Conservation (phyloP, 1,140 invertebrate species). For the Bombus waltoni region DNA sequence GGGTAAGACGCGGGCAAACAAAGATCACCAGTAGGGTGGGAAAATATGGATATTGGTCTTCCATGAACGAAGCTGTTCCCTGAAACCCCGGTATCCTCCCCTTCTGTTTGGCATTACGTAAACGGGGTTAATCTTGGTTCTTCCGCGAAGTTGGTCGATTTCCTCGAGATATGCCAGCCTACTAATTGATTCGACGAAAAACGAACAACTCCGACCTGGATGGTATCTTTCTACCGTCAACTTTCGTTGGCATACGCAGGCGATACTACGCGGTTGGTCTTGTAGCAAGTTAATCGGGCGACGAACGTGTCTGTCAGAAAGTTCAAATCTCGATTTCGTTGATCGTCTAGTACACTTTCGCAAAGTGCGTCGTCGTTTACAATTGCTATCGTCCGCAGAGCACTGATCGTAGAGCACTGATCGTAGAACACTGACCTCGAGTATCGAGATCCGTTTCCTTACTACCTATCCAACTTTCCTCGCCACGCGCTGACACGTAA, state of each 20-base stretch:
- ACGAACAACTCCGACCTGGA: not conserved
- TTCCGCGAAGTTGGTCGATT: not conserved
- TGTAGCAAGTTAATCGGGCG: no score
- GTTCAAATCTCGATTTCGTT: no score
- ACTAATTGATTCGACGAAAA: not conserved
- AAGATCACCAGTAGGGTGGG: slow-evolving; percentile 25
- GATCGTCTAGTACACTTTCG: no score
- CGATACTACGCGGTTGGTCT: no score
- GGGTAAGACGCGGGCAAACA: slow-evolving; percentile 31
- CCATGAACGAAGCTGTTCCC: slow-evolving; percentile 25
- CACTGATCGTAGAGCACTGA: no score
- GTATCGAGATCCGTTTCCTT: no score
- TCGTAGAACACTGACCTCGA: no score
- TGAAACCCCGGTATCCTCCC: slow-evolving; percentile 15
- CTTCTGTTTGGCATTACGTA: slow-evolving; percentile 37
- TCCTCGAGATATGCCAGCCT: not conserved
- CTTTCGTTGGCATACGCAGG: not conserved
- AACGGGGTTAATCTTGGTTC: slow-evolving; percentile 32
- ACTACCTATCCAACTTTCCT: no score
- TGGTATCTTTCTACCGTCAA: not conserved
- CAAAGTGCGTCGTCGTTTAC: no score
- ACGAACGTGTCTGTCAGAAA: no score
- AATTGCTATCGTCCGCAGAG: no score
- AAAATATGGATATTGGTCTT: slow-evolving; percentile 57
- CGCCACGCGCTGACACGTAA: no score